Base-by-base conservation (phyloP, 2,113 vertebrate species). In the Aleadryas rufinucha region DNA sequence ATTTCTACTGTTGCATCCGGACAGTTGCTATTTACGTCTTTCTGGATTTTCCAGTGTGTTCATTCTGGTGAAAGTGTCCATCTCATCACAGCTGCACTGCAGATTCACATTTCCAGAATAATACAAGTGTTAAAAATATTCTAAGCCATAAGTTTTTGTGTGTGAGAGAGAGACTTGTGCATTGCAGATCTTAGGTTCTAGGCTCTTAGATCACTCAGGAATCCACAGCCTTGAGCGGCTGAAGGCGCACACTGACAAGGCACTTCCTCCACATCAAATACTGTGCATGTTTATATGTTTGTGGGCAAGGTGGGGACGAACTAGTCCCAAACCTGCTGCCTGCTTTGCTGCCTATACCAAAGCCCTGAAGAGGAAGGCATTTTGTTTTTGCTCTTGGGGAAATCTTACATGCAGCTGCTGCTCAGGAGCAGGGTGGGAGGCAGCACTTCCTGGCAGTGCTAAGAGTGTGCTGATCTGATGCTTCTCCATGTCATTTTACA, bases 1-100 rank as follows among this genome's bases (percentile, higher is more conserved):
- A 97, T 97, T 95, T 94, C 96, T 90, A n/a, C 88, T 78, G 72
- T 70, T 90, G 57, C 72, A 95, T 96, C 93, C 23, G 5, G 88
- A 64, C 68, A 18, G 44, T 84, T 88, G 88, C 96, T 96, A 95
- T 97, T 96, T 96, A 57, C 4, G 16, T 77, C 79, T 81, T 65
- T 53, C 90, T 81, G 44, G 68, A 87, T 96, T 95, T 92, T 81
- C 68, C 83, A 81, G 44, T 37, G 53, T 16, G 16, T 77, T 65
- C 64, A 13, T 89, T 93, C 86, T 84, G 79, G 41, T 75, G 78
- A 86, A 69, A 85, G 30, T 22, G 24, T 65, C 64, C 83, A 30
- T 66, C 76, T 93, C 90, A 39, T 78, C 26, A 21, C 76, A 95
- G 83, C 92, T 95, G 94, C 49, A 23, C 15, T 64, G 64, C 0